Conservation (phyloP, 1,140 invertebrate species). For the Himalopsyche phryganea region DNA sequence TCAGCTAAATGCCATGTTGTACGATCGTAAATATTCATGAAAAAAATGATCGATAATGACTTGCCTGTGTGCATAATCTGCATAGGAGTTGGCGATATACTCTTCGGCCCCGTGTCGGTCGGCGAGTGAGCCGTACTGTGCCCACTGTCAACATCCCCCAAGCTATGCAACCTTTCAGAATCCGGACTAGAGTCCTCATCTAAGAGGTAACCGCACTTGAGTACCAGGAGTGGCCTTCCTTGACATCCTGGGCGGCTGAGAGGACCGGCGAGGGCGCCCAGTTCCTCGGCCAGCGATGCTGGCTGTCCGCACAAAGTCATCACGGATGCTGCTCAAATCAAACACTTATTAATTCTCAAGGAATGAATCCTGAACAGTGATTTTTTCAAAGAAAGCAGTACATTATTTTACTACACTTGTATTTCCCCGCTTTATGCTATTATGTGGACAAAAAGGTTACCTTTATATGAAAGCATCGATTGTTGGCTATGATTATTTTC, state of each 20-base stretch:
- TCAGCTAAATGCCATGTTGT: no score
- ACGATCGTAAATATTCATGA: no score
- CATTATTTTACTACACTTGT: no score
- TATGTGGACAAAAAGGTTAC: no score
- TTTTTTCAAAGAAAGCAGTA: no score
- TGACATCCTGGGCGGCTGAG: constrained; percentile 44
- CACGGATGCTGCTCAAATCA: constrained; percentile 46
- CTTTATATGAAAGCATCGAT: no score
- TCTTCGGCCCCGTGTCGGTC: constrained; percentile 75
- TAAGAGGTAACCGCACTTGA: constrained; percentile 71
- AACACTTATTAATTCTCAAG: not conserved
- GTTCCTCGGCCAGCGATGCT: constrained; percentile 68
- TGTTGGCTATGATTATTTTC: no score
- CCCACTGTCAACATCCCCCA: constrained; percentile 77
- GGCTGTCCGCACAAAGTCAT: constrained; percentile 51
- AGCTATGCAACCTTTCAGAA: constrained; percentile 73
- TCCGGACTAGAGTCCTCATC: constrained; percentile 82
- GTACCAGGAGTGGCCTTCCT: constrained; percentile 63
- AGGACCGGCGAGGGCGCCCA: constrained; percentile 49
- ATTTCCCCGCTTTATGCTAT: no score
- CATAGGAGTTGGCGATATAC: constrained; percentile 67
- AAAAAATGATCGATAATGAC: no score
- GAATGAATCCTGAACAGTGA: no score
- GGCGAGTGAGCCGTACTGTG: constrained; percentile 87
- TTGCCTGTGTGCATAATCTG: constrained; percentile 29